Conservation (phyloP, 2,113 vertebrate species). For the Gavia stellata region DNA sequence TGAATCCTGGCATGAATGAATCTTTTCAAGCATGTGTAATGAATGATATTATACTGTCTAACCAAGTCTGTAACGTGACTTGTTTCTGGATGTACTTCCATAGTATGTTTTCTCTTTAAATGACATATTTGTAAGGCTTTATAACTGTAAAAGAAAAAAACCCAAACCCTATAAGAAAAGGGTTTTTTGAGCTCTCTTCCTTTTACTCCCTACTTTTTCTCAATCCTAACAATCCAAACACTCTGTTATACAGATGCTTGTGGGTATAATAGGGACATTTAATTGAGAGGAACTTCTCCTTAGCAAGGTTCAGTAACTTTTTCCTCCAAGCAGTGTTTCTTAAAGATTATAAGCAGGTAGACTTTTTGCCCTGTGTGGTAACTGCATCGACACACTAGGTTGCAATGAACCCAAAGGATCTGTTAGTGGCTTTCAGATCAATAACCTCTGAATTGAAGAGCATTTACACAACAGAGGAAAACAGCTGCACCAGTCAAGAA, state of each 20-base stretch:
- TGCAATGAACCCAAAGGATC: neutral
- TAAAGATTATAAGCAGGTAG: neutral
- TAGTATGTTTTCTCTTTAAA: neutral
- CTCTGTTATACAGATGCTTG: neutral
- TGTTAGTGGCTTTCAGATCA: neutral
- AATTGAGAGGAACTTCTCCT: neutral
- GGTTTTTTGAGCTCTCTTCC: neutral
- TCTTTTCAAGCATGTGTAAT: slow-evolving; percentile 5
- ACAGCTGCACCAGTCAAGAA: neutral
- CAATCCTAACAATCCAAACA: neutral
- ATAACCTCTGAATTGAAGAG: neutral
- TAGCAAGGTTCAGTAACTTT: neutral
- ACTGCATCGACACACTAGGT: neutral
- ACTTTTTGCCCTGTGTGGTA: neutral
- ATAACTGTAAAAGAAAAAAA: neutral
- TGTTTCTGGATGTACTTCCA: neutral
- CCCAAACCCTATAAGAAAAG: neutral
- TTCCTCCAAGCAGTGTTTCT: neutral
- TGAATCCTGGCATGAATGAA: slow-evolving; percentile 11
- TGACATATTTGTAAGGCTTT: neutral
- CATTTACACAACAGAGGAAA: neutral
- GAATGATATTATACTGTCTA: neutral
- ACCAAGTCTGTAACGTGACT: neutral
- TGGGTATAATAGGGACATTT: neutral
- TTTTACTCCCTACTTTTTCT: neutral